Evolutionary conservation across 2,113 vertebrate species (phyloP), one percentile per base, ranked within the genome.

Genomic region (Onychostoma macrolepis): DNA sequence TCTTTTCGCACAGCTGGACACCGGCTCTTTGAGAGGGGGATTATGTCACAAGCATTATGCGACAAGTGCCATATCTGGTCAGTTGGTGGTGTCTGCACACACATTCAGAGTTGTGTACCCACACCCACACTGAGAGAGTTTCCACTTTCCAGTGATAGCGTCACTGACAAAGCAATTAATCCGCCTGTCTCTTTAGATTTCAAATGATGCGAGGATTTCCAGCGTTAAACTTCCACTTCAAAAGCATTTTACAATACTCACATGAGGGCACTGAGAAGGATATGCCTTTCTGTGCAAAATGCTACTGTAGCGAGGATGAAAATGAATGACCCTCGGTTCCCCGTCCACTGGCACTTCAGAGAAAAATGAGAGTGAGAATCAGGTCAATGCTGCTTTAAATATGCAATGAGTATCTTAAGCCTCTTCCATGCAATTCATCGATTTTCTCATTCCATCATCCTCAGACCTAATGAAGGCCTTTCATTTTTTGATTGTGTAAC

Each of bases 1-100:
- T 75, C 80, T 91, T 88, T 77, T 67, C 50, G 80, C 85, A 89
- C 90, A 89, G 91, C 88, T 89, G 91, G 89, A 91, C 85, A 69
- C 71, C 45, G 48, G 83, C 53, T 36, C 87, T 79, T 83, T 86
- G 79, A 87, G 82, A 83, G 58, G 75, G 81, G 86, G 91, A 90
- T 91, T 91, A 89, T 86, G 82, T 84, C 75, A 43, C 80, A 84
- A 41, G 45, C 71, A 72, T 89, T 88, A 86, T 90, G 56, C 24
- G 48, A 75, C 87, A 83, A 87, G 50, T 87, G 78, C 81, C 82
- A 65, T 87, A 38, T 80, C 88, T 84, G 80, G 79, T 81, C 86
- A 77, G 41, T 74, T 61, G 85, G 41, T 5, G 69, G 33, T 74
- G 41, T 45, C n/a, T 45, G 36, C 45, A 78, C 43, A 65, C n/a